Evolutionary conservation across 2,888 invertebrate species (phyloP), one percentile per base, ranked within the genome.

Genomic region (Oscheius sp.): DNA sequence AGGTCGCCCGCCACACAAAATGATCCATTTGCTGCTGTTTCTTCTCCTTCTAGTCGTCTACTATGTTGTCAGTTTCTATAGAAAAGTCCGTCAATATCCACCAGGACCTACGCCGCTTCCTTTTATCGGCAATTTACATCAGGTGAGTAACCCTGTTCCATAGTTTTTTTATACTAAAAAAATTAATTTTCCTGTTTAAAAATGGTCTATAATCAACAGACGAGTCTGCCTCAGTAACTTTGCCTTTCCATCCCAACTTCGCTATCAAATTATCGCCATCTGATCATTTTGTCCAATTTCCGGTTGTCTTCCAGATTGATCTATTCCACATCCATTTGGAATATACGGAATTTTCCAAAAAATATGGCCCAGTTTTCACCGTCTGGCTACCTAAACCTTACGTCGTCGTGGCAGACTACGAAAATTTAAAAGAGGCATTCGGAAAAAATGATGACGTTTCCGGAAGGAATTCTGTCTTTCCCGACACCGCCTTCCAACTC

Each of bases 321-420:
- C n/a, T 41, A 2, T 41, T 61, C 9, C 45, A 76, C 5, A 56
- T 75, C n/a, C 76, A 80, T 23, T 13, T 52, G 45, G 35, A 69
- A 9, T 41, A 78, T 0, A 64, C 66, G 18, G 77, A 80, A 1
- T 69, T 78, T 12, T 43, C 74, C 21, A 79, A 84, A 69, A 73
- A 66, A 5, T 83, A 83, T 61, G 84, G 85, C 1, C 77, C 78
- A 1, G 74, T 80, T 9, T 83, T 74, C 61, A 84, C 85, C 0
- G 18, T 85, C 13, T 85, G 77, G 77, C 46, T 76, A 16, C 83
- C 82, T 0, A 25, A 45, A 9, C 81, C 79, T 0, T 43, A 58
- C n/a, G 72, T 85, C 0, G 74, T 82, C 16, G 35, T 84, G 12
- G 75, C 72, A 3, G 76, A 75, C 53, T 84, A 78, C 53, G 78